Evolutionary conservation across 2,113 vertebrate species (phyloP), one percentile per base, ranked within the genome.

Genomic region (Microcebus griseorufus): DNA sequence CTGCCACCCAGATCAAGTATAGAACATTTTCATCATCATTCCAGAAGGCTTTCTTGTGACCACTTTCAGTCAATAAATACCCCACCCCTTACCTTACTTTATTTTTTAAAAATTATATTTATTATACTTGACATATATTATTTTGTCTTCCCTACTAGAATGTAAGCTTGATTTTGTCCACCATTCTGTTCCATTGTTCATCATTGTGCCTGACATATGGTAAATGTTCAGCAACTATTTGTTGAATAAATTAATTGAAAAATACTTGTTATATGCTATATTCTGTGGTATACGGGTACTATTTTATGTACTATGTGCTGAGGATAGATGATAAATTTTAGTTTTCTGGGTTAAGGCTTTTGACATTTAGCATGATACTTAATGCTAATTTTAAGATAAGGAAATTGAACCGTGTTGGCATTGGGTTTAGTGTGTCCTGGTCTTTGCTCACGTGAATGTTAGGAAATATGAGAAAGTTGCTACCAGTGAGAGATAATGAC

Each of bases 391-490:
- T 93, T 88, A 72, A 91, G 16, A 80, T 22, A 67, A 39, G 55
- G 37, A 64, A 88, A 88, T 62, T 79, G 45, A 73, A 76, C 62
- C 0, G 0, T 89, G 34, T 20, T 93, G 55, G 29, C n/a, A 22
- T 48, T 86, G 69, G 42, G 60, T 86, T 48, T 73, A 83, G n/a
- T 67, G 34, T 80, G 16, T 75, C 34, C 32, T 94, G 34, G 34
- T 62, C 37, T 93, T 93, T 91, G 86, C 39, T 82, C 48, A 32
- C 4, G 1, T 90, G 81, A 95, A 83, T 67, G 62, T 87, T 92
- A 95, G 69, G 58, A 92, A 91, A 80, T 84, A 65, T 8, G 70
- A 69, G 92, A 95, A 89, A 70, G 90, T 97, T 84, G 70, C 39
- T 88, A 62, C 90, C 86, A 75, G 45, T 93, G 62, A 95, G 83